phyloP scores from a whole-genome alignment of 2,113 vertebrate genomes.

The Xenopus laevis region DNA sequence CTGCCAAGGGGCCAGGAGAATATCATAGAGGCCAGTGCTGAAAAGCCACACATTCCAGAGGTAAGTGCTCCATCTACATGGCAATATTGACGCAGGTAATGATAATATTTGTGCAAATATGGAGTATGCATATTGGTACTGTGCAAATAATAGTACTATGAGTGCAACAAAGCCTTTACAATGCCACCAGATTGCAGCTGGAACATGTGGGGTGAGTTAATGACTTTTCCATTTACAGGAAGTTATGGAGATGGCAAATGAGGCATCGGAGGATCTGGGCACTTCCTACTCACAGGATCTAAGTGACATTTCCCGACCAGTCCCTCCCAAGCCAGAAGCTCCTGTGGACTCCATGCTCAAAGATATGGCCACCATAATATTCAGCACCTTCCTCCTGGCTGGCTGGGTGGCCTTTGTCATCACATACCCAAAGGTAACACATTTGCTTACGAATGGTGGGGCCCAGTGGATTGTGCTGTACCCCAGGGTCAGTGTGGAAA shows the following conservation, averaged over 20 bases:
- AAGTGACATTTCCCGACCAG: slow-evolving; percentile 65
- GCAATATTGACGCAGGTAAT: no score
- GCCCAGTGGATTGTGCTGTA: no score
- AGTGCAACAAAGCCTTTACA: no score
- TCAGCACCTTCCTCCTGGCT: slow-evolving; percentile 90
- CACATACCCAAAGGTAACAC: slow-evolving; percentile 87
- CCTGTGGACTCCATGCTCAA: slow-evolving; percentile 90
- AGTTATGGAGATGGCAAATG: slow-evolving; percentile 79
- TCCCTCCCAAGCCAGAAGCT: slow-evolving; percentile 66
- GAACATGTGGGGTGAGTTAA: no score
- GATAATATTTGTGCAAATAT: no score
- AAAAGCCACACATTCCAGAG: slow-evolving; percentile 77
- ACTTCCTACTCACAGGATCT: slow-evolving; percentile 67
- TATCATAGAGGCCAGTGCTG: slow-evolving; percentile 82
- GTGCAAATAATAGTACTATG: no score
- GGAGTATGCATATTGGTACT: no score
- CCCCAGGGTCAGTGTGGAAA: no score
- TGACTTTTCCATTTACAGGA: slow-evolving; percentile 49
- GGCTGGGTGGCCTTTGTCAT: slow-evolving; percentile 96
- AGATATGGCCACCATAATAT: slow-evolving; percentile 93
- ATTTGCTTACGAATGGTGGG: no score
- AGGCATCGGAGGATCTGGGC: slow-evolving; percentile 59
- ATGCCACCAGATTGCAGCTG: no score
- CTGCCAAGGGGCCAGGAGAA: slow-evolving; percentile 82
- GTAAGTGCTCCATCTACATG: slow-evolving; percentile 53